A percentile compares a stretch with the other conserved stretches of the same genome.
These are phyloP conservation scores for Bombus superbus DNA, from an alignment of 1,140 invertebrate genomes.

Conservation along the genomic window DNA sequence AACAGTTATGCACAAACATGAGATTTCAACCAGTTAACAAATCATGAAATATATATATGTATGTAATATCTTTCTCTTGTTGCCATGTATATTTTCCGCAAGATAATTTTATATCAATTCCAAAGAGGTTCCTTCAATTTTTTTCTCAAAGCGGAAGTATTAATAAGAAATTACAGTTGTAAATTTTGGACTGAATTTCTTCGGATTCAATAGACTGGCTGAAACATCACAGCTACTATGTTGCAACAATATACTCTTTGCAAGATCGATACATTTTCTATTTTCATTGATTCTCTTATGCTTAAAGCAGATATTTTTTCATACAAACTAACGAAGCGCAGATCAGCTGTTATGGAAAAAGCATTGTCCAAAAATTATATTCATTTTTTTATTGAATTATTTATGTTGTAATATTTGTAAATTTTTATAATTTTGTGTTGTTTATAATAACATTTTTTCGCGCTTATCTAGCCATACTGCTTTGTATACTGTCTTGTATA, in stretches of 20 bases:
- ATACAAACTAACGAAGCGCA: not conserved
- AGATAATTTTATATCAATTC: not conserved
- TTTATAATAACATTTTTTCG: slow-evolving; percentile 50
- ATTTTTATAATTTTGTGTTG: slow-evolving; percentile 35
- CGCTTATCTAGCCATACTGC: slow-evolving; percentile 42
- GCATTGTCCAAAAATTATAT: not conserved
- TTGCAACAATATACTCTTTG: not conserved
- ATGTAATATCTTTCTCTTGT: too few relatives aligned
- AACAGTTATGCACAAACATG: not conserved
- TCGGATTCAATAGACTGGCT: not conserved
- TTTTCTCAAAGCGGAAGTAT: not conserved
- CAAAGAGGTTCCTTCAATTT: not conserved
- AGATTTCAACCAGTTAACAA: slow-evolving; percentile 34
- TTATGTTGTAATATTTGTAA: slow-evolving; percentile 43
- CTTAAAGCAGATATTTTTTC: slow-evolving; percentile 14
- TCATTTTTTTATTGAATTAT: slow-evolving; percentile 53
- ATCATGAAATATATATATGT: not conserved
- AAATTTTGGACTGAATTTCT: not conserved
- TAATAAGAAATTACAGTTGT: not conserved
- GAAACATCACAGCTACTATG: slow-evolving; percentile 1
- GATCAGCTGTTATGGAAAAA: not conserved
- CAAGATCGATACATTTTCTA: not conserved
- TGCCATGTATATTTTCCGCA: not conserved
- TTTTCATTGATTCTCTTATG: slow-evolving; percentile 12
- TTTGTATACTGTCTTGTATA: slow-evolving; percentile 59